Evolutionary conservation across 1,140 invertebrate genomes (phyloP).

Genomic region (Drosophila grimshawi): DNA sequence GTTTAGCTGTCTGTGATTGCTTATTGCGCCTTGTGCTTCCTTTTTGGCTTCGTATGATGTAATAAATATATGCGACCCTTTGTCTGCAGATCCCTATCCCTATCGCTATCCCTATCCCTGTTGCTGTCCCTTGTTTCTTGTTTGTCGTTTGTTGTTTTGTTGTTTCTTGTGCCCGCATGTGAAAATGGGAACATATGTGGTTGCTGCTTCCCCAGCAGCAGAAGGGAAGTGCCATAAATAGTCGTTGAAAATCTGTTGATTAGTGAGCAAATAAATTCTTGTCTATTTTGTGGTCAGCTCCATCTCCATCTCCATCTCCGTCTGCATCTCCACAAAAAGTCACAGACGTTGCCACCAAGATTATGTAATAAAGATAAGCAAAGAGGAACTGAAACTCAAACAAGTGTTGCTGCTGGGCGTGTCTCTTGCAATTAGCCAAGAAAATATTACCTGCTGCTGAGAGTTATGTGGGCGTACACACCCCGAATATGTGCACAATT

Average conservation of each 20-base stretch:
- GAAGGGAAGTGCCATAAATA: conserved; percentile 65
- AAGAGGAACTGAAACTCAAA: conserved; percentile 12
- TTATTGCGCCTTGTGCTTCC: conserved; percentile 18
- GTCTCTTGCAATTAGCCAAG: conserved; percentile 44
- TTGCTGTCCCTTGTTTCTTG: conserved; percentile 11
- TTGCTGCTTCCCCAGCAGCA: conserved; percentile 14
- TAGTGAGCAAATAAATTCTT: conserved; percentile 65
- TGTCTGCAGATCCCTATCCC: conserved; percentile 45
- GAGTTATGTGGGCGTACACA: conserved; percentile 11
- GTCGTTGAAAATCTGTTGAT: conserved; percentile 74
- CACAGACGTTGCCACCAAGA: conserved; percentile 9
- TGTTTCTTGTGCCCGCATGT: conserved; percentile 38
- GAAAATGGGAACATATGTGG: conserved; percentile 76
- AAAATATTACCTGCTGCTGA: conserved; percentile 1
- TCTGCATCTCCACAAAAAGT: not conserved
- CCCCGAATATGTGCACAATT: not conserved
- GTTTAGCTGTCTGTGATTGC: conserved; percentile 63
- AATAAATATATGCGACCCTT: conserved; percentile 75
- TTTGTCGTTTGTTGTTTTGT: conserved; percentile 14
- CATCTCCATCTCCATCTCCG: not conserved
- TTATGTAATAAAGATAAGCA: conserved; percentile 51
- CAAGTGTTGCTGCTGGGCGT: conserved; percentile 51
- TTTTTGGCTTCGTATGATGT: conserved; percentile 61
- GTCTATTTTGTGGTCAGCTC: conserved; percentile 69
- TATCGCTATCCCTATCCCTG: conserved; percentile 1